A percentile compares a stretch with the other conserved stretches of the same genome.
Conservation (phyloP, 2,797 vertebrate genomes). For the Anas acuta region DNA sequence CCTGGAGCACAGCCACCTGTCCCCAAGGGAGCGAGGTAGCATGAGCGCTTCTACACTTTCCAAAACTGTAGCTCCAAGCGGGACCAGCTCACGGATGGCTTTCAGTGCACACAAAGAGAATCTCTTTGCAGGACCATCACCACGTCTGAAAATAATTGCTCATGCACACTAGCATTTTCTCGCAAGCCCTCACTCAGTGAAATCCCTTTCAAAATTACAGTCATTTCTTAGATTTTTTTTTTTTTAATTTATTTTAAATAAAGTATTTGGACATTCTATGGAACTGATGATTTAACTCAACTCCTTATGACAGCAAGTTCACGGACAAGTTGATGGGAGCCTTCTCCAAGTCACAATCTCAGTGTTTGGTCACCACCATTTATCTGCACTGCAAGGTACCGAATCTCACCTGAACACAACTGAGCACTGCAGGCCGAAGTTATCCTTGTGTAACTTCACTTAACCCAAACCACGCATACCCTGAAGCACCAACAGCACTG, state of each 20-base stretch:
- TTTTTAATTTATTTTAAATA: background rate
- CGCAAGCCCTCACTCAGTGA: background rate
- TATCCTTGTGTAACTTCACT: accelerated
- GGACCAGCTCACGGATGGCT: background rate
- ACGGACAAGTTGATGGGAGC: background rate
- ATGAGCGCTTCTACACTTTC: no score
- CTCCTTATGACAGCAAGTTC: background rate
- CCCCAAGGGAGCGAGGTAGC: accelerated
- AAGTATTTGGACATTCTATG: no score
- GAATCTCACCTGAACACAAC: background rate
- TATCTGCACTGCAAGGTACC: background rate
- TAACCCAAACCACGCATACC: constrained; percentile 17
- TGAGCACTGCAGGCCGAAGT: background rate
- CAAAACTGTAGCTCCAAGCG: no score
- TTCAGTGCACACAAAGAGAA: background rate
- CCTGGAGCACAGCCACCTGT: accelerated
- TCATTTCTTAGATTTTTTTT: background rate
- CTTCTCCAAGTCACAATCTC: background rate
- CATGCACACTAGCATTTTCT: accelerated
- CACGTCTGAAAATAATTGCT: background rate
- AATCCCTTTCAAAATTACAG: background rate
- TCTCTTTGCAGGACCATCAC: background rate
- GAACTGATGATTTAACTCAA: background rate
- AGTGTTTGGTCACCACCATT: background rate
- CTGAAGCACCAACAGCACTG: background rate